Evolutionary conservation across 1,140 invertebrate species (phyloP).

Genomic region (Drosophila lacertosa): DNA sequence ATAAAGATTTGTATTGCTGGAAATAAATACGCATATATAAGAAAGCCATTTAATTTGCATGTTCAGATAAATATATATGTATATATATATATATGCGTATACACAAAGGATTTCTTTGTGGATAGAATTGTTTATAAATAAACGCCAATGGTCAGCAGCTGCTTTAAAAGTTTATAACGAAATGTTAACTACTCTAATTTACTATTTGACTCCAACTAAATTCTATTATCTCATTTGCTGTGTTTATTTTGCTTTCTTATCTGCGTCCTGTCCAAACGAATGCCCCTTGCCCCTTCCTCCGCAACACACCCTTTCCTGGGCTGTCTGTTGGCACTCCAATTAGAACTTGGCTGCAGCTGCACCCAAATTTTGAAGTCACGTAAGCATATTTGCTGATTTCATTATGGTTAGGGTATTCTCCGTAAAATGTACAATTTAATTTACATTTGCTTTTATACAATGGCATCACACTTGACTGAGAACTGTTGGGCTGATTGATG

Average conservation of each 20-base stretch:
- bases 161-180: too few species aligned
- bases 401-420: conserved; percentile 45
- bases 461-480: conserved; percentile 41
- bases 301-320: conserved; percentile 49
- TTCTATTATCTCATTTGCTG: conserved; percentile 16
- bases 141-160: neutral
- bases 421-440: conserved; percentile 27
- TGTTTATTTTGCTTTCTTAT: conserved; percentile 10
- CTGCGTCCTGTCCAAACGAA: conserved; percentile 21
- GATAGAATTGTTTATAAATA: neutral
- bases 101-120: neutral
- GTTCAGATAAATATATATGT: neutral
- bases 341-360: conserved; percentile 63
- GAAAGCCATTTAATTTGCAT: neutral
- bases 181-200: too few species aligned
- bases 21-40: conserved; percentile 2
- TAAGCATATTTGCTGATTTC: conserved; percentile 77
- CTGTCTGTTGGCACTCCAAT: conserved; percentile 63
- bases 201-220: neutral
- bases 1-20: neutral
- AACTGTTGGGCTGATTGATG: conserved; percentile 33
- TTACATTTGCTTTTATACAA: conserved; percentile 44
- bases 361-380: conserved; percentile 74
- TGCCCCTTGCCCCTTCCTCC: conserved; percentile 5
- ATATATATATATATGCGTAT: too few species aligned